Conservation (phyloP, 2,888 invertebrate species). For the Hyppa rectilinea region DNA sequence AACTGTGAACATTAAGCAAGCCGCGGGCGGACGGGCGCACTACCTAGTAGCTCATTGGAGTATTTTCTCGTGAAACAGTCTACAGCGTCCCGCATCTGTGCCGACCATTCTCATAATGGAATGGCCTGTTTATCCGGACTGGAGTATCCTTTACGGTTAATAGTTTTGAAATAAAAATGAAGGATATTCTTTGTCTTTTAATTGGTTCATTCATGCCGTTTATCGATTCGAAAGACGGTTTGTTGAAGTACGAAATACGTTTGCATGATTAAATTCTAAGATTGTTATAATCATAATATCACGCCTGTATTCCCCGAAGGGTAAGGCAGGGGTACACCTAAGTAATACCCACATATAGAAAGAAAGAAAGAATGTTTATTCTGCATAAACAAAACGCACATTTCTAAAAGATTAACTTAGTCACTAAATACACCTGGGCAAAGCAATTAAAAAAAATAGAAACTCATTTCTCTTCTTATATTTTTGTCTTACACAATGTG, state of each 20-base stretch:
- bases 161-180: slow-evolving; percentile 55
- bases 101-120: slow-evolving; percentile 78
- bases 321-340: no score
- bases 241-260: background rate
- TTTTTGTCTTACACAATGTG: no score
- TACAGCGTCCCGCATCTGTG: slow-evolving; percentile 72
- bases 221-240: background rate
- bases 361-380: no score
- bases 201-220: slow-evolving; percentile 5
- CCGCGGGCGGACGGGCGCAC: slow-evolving; percentile 21
- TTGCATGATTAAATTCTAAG: background rate
- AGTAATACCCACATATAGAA: no score
- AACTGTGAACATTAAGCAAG: slow-evolving; percentile 11
- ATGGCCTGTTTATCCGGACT: slow-evolving; percentile 78
- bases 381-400: no score
- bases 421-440: no score
- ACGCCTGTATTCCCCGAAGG: no score
- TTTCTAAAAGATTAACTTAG: no score
- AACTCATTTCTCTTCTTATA: no score
- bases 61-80: slow-evolving; percentile 59
- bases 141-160: slow-evolving; percentile 52
- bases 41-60: slow-evolving; percentile 46
- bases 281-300: no score
- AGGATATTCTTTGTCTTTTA: slow-evolving; percentile 13
- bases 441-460: no score